Evolutionary conservation across 2,113 vertebrate species (phyloP).

Genomic region (Octodon degus): DNA sequence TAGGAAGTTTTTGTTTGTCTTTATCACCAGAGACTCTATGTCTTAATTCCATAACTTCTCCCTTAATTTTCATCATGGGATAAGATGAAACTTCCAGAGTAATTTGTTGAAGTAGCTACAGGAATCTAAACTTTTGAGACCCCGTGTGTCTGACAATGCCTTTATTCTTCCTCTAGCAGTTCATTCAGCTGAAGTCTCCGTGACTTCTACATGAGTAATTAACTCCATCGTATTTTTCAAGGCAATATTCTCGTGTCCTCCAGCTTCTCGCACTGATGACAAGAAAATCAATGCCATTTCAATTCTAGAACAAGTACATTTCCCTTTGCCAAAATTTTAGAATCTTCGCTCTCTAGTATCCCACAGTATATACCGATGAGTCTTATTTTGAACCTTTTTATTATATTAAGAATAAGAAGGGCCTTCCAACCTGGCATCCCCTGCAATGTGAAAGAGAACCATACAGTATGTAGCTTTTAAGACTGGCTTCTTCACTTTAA

Average conservation of each 20-base stretch:
- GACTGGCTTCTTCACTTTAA: not conserved
- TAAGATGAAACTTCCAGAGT: not conserved
- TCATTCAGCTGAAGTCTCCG: not conserved
- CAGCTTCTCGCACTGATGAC: not conserved
- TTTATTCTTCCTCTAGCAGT: not conserved
- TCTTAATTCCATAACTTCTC: not conserved
- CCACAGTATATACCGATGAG: not conserved
- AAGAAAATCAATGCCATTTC: not conserved
- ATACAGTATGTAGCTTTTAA: not conserved
- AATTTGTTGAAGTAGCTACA: not conserved
- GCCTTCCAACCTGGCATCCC: not conserved
- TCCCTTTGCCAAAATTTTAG: not conserved
- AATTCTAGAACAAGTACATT: constrained; percentile 14
- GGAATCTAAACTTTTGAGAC: not conserved
- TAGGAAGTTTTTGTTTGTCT: not conserved
- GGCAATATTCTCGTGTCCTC: not conserved
- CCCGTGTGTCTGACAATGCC: not conserved
- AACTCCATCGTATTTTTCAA: not conserved
- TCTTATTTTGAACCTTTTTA: not conserved
- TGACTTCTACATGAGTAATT: not conserved
- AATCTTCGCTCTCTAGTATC: not conserved
- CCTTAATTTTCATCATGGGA: not conserved
- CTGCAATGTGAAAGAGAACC: not conserved
- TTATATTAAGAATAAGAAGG: not conserved
- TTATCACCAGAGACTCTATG: not conserved